Conservation (phyloP, 1,140 invertebrate genomes). For the Latrodectus geometricus region DNA sequence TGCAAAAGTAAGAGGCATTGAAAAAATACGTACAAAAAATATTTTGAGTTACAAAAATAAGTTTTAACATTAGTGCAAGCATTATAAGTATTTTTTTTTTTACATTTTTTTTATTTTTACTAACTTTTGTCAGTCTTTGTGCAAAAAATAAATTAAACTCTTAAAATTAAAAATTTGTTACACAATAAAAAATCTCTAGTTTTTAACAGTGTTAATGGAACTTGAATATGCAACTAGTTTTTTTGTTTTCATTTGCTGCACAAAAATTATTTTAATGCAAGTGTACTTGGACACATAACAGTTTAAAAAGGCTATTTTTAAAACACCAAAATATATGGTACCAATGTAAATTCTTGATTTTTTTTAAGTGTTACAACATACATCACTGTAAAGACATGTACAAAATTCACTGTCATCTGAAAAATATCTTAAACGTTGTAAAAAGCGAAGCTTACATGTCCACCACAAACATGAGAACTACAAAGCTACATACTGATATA, state of each 20-base stretch:
- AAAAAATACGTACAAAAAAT: conserved; percentile 56
- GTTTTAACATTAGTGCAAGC: conserved; percentile 57
- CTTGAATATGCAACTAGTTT: conserved; percentile 20
- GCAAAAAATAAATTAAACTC: conserved; percentile 43
- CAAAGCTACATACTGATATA: conserved; percentile 38
- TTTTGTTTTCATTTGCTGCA: neutral
- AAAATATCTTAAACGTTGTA: conserved; percentile 59
- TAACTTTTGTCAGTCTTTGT: conserved; percentile 41
- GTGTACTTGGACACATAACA: conserved; percentile 46
- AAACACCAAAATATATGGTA: conserved; percentile 56
- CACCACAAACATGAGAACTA: conserved; percentile 50
- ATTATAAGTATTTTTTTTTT: conserved; percentile 25
- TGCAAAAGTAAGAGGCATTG: conserved; percentile 42
- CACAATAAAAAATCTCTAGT: conserved; percentile 38
- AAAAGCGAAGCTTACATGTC: conserved; percentile 54
- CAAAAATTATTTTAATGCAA: conserved; percentile 27
- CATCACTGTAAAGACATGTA: conserved; percentile 42
- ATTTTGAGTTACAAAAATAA: conserved; percentile 58
- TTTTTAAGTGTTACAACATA: conserved; percentile 32
- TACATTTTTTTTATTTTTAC: neutral
- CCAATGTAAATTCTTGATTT: conserved; percentile 38
- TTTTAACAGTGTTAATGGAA: conserved; percentile 49
- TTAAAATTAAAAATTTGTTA: conserved; percentile 30
- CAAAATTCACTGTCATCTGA: conserved; percentile 54
- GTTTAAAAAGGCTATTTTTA: conserved; percentile 57